Percentiles rank a stretch among this genome's conserved stretches.
Evolutionary conservation across 2,888 invertebrate species (phyloP).

Genomic region (Cantharis rustica): DNA sequence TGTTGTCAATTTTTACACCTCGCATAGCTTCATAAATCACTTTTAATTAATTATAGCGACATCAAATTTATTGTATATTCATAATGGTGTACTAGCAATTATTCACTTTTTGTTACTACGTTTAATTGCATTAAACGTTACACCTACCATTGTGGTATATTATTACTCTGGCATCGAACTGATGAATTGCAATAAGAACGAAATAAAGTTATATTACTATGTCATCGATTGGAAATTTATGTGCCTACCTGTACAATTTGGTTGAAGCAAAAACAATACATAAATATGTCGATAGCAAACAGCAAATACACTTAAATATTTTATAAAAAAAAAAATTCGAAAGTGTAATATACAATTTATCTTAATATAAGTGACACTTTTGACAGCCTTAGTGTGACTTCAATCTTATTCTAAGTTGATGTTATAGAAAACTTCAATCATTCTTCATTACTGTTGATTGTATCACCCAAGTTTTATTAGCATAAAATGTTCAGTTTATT

Average conservation of each 20-base stretch:
- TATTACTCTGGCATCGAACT: neutral
- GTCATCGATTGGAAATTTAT: neutral
- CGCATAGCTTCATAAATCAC: slow-evolving; percentile 13
- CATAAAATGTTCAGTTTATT: slow-evolving; percentile 12
- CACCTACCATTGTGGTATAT: neutral
- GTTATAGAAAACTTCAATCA: slow-evolving; percentile 34
- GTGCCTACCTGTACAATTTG: neutral
- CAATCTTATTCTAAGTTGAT: slow-evolving; percentile 16
- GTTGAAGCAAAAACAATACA: neutral
- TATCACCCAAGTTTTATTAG: slow-evolving; percentile 18
- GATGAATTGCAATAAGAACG: neutral
- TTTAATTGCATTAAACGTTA: neutral
- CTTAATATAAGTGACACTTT: slow-evolving; percentile 18
- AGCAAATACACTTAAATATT: neutral
- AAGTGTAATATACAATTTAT: slow-evolving; percentile 20
- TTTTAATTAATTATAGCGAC: neutral
- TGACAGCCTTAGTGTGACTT: slow-evolving; percentile 18
- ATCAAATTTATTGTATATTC: neutral
- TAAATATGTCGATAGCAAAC: neutral
- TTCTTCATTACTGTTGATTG: slow-evolving; percentile 33
- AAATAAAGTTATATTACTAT: neutral
- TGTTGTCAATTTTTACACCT: slow-evolving; percentile 13
- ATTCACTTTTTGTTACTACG: neutral
- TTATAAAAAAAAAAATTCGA: slow-evolving; percentile 9
- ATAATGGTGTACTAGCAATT: neutral